Evolutionary conservation across 1,140 invertebrate genomes (phyloP).

Genomic region (Drosophila willistoni): DNA sequence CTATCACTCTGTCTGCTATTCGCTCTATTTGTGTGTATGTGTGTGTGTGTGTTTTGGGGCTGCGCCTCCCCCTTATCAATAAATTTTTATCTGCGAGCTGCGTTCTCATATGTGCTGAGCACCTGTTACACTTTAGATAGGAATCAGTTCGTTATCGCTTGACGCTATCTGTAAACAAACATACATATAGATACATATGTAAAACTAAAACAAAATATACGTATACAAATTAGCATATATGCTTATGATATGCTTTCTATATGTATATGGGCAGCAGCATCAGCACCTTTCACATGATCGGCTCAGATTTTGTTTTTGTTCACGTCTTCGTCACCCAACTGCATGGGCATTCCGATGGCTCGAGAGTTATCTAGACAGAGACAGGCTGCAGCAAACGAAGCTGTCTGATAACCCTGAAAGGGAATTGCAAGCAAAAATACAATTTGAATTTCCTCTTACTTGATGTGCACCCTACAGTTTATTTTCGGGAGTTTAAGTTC

Average conservation of each 20-base stretch:
- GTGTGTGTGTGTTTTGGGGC: constrained; percentile 7
- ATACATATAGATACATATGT: neutral
- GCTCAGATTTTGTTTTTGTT: constrained; percentile 30
- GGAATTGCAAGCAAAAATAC: neutral
- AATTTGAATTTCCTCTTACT: neutral
- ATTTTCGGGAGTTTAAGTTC: too few relatives aligned
- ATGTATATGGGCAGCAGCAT: neutral
- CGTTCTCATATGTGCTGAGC: constrained; percentile 67
- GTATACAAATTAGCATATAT: constrained; percentile 24
- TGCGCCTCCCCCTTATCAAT: constrained; percentile 61
- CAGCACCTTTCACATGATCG: constrained; percentile 28
- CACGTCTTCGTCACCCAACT: neutral
- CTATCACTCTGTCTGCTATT: constrained; percentile 2
- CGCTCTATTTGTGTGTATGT: neutral
- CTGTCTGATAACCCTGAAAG: constrained; percentile 15
- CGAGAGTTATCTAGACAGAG: neutral
- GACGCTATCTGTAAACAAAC: constrained; percentile 51
- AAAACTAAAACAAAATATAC: constrained; percentile 17
- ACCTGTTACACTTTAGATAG: constrained; percentile 81
- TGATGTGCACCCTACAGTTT: too few relatives aligned
- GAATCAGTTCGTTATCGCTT: constrained; percentile 75
- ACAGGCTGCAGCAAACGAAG: neutral
- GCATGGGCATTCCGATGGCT: neutral
- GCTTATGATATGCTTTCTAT: neutral
- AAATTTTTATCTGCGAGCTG: constrained; percentile 69